phyloP scores from a whole-genome alignment of 2,113 vertebrate genomes.

The Elaphurus davidianus region DNA sequence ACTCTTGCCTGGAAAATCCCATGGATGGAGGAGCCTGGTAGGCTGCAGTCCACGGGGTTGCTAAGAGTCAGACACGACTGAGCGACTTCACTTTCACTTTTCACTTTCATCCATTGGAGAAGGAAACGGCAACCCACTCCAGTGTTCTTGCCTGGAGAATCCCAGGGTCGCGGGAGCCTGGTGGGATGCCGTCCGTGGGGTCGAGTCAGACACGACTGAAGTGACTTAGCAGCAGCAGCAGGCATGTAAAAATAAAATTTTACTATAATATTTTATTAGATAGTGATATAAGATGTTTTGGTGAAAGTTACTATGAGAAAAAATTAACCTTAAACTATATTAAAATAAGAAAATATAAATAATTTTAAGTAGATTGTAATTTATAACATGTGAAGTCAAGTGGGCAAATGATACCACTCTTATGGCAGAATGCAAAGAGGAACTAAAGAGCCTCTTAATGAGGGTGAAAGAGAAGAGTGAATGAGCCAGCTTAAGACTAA shows the following conservation, averaged over 20 bases:
- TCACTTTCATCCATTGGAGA: no score
- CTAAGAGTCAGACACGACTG: no score
- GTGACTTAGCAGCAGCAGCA: no score
- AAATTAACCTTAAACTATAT: neutral
- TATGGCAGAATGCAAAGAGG: neutral
- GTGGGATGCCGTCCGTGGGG: no score
- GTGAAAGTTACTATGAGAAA: neutral
- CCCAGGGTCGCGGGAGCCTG: no score
- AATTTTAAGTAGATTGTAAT: neutral
- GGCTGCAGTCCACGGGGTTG: no score
- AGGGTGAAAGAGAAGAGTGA: neutral
- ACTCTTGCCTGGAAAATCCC: no score
- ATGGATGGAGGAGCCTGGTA: no score
- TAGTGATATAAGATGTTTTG: neutral
- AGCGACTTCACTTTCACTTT: no score
- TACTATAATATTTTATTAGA: neutral
- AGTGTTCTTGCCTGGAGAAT: no score
- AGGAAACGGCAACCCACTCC: no score
- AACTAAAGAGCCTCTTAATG: neutral
- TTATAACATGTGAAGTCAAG: neutral
- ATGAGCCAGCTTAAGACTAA: neutral
- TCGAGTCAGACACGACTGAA: no score
- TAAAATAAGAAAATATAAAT: neutral
- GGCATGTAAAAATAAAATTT: neutral
- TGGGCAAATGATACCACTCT: neutral